phyloP scores from a whole-genome alignment of 1,140 invertebrate genomes.

The Drosophila ambigua region DNA sequence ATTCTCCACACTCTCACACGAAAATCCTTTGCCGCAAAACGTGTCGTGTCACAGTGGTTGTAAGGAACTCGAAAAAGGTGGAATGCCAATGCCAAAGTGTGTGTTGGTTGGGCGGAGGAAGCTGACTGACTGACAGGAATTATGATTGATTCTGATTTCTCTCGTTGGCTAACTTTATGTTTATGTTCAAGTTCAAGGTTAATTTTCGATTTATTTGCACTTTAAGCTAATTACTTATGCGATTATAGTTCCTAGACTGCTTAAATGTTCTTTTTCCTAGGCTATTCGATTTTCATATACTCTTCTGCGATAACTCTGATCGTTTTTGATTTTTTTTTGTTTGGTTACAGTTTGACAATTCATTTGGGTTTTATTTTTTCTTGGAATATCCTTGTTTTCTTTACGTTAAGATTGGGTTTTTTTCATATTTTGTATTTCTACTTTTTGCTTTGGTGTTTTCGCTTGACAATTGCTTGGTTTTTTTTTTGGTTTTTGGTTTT shows the following conservation, averaged over 20 bases:
- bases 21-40: too few relatives aligned
- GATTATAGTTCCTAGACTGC: slow-evolving; percentile 18
- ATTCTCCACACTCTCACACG: too few relatives aligned
- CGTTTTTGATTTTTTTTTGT: slow-evolving; percentile 25
- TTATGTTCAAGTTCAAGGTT: too few relatives aligned
- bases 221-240: background rate
- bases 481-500: slow-evolving; percentile 20
- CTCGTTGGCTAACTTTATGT: too few relatives aligned
- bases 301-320: slow-evolving; percentile 20
- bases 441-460: slow-evolving; percentile 25
- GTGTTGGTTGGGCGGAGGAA: too few relatives aligned
- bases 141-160: too few relatives aligned
- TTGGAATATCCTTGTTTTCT: slow-evolving; percentile 2
- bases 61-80: too few relatives aligned
- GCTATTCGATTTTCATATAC: slow-evolving; percentile 23
- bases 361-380: slow-evolving; percentile 8
- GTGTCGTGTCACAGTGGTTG: too few relatives aligned
- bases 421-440: background rate
- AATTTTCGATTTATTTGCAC: too few relatives aligned
- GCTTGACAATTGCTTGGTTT: slow-evolving; percentile 21
- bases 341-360: slow-evolving; percentile 51
- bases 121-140: too few relatives aligned
- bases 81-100: too few relatives aligned
- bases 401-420: background rate
- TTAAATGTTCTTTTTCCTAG: slow-evolving; percentile 15